Conservation (phyloP, 2,113 vertebrate species). For the Sialia sialis region DNA sequence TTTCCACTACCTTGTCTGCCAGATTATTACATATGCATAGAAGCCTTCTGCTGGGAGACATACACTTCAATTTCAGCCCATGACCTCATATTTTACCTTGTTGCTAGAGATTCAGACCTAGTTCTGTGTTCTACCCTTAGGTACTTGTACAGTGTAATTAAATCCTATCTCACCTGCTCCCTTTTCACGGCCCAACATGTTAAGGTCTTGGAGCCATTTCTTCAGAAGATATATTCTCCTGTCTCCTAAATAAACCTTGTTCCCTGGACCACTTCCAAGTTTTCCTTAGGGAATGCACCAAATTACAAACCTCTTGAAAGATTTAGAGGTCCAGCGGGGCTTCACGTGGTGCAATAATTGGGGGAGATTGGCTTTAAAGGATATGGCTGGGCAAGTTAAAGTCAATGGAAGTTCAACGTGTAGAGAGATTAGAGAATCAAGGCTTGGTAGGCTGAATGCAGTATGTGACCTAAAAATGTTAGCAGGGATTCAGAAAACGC, state of each 20-base stretch:
- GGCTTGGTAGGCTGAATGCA: neutral
- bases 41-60: neutral
- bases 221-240: slow-evolving; percentile 23
- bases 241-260: slow-evolving; percentile 13
- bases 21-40: neutral
- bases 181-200: slow-evolving; percentile 51
- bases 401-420: neutral
- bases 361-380: neutral
- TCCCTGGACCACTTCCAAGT: slow-evolving; percentile 46
- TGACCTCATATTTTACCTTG: slow-evolving; percentile 17
- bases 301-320: slow-evolving; percentile 59
- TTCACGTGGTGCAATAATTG: neutral
- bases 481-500: neutral
- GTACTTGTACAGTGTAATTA: slow-evolving; percentile 51
- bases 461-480: neutral
- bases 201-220: slow-evolving; percentile 48
- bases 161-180: slow-evolving; percentile 48
- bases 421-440: neutral
- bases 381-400: slow-evolving; percentile 28
- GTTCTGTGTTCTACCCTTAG: slow-evolving; percentile 18
- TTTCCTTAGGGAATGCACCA: slow-evolving; percentile 50
- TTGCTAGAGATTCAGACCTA: neutral
- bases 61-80: neutral
- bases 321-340: slow-evolving; percentile 25
- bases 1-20: neutral